phyloP scores from a whole-genome alignment of 2,113 vertebrate genomes.

The Phaethornis superciliosus region DNA sequence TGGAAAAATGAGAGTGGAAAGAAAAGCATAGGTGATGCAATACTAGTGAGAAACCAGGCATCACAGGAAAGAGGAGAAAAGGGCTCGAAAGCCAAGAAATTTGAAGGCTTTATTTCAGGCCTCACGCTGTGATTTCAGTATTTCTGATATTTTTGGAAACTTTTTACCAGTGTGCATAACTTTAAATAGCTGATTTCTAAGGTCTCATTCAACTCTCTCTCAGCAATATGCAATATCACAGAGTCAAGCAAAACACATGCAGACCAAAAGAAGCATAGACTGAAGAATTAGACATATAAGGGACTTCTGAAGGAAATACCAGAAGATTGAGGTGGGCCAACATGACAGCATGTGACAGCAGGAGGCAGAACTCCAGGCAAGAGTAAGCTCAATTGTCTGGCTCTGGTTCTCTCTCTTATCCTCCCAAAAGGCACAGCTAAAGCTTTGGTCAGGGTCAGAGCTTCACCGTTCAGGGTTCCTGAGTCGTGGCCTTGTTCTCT shows the following conservation, averaged over 20 bases:
- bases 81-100: neutral
- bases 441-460: neutral
- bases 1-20: neutral
- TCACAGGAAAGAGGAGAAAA: neutral
- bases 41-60: too few species aligned
- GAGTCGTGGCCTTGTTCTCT: neutral
- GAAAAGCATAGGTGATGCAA: neutral
- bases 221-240: neutral
- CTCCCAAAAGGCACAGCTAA: neutral
- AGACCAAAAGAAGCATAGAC: neutral
- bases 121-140: neutral
- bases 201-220: neutral
- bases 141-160: neutral
- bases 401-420: neutral
- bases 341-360: rapidly evolving
- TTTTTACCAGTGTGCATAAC: neutral
- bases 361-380: neutral
- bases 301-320: neutral
- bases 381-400: neutral
- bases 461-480: neutral
- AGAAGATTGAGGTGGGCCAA: neutral
- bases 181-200: neutral
- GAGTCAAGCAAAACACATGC: neutral
- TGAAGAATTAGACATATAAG: neutral
- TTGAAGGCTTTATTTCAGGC: neutral